phyloP scores from a whole-genome alignment of 1,140 invertebrate species.

The Epicauta chinensis region DNA sequence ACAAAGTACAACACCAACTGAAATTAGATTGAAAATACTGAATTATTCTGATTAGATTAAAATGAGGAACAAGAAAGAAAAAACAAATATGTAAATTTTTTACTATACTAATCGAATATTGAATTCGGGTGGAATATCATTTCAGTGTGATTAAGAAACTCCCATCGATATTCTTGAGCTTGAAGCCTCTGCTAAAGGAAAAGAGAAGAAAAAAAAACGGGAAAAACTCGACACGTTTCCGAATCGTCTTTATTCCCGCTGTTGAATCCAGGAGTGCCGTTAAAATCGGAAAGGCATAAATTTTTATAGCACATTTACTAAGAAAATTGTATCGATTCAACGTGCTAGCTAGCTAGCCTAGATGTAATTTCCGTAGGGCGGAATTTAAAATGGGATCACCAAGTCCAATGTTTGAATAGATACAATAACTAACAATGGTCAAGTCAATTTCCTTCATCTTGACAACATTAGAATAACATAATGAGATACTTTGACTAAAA shows the following conservation, averaged over 20 bases:
- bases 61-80: too few species aligned
- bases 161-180: too few species aligned
- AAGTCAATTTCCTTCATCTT: slow-evolving; percentile 24
- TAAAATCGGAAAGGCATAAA: slow-evolving; percentile 33
- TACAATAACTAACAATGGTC: slow-evolving; percentile 26
- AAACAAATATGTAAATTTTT: too few species aligned
- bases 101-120: too few species aligned
- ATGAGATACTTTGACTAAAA: neutral
- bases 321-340: slow-evolving; percentile 32
- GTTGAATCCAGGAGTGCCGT: slow-evolving; percentile 13
- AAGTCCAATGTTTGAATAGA: slow-evolving; percentile 9
- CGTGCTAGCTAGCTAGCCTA: slow-evolving; percentile 8
- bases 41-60: too few species aligned
- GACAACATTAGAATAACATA: neutral
- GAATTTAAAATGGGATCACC: slow-evolving; percentile 16
- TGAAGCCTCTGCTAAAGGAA: too few species aligned
- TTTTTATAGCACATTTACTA: slow-evolving; percentile 35
- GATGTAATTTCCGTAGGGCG: slow-evolving; percentile 23
- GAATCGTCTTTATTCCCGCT: slow-evolving; percentile 13
- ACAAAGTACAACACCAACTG: too few species aligned
- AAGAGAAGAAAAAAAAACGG: too few species aligned
- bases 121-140: too few species aligned
- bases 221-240: slow-evolving; percentile 11
- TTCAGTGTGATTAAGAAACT: too few species aligned
- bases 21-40: too few species aligned